These are phyloP conservation scores for Venturia canescens DNA, from an alignment of 1,140 invertebrate species.

Conservation along the genomic window DNA sequence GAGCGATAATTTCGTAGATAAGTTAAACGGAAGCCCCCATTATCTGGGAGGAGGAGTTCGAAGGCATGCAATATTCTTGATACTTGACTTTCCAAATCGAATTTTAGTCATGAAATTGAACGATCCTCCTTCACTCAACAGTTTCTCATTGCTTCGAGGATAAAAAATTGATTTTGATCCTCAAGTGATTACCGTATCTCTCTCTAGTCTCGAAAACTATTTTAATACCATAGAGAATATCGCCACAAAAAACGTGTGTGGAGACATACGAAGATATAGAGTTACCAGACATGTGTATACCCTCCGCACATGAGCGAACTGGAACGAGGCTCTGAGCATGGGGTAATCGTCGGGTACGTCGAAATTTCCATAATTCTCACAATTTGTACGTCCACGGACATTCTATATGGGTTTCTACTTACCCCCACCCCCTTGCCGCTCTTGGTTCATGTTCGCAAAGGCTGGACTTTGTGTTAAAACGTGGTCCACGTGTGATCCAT, in stretches of 20 bases:
- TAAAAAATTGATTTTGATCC: too few relatives aligned
- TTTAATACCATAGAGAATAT: background rate
- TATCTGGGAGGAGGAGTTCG: too few relatives aligned
- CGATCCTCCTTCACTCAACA: too few relatives aligned
- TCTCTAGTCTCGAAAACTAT: too few relatives aligned
- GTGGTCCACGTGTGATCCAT: background rate
- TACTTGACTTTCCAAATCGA: too few relatives aligned
- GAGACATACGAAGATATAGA: background rate
- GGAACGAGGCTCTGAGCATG: background rate
- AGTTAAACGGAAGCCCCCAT: too few relatives aligned
- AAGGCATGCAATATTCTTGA: too few relatives aligned
- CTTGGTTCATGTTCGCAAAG: background rate
- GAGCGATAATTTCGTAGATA: too few relatives aligned
- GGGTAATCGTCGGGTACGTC: constrained; percentile 46
- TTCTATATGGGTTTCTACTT: background rate
- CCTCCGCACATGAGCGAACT: background rate
- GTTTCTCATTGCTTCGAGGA: too few relatives aligned
- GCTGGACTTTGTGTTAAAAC: background rate
- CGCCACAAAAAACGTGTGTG: background rate
- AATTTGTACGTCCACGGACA: constrained; percentile 47
- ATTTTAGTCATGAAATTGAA: too few relatives aligned
- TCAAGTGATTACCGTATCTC: too few relatives aligned
- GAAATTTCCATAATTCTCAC: constrained; percentile 56
- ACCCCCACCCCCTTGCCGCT: background rate
- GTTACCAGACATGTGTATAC: background rate